Conservation (phyloP, 1,140 invertebrate genomes). For the Lutraria rhynchaena region DNA sequence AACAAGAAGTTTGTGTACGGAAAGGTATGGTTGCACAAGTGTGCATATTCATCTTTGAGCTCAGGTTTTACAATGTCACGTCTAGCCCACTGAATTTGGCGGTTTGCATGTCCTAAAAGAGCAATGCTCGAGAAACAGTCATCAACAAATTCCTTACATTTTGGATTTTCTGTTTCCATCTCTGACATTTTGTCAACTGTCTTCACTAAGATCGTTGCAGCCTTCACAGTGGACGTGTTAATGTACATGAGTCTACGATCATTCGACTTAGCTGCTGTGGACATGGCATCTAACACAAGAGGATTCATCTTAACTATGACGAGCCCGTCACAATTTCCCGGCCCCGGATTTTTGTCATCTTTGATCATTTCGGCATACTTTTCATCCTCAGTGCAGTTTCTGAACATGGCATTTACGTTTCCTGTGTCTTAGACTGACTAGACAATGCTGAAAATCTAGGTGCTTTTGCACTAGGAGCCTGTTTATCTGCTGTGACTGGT, state of each 20-base stretch:
- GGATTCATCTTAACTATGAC: neutral
- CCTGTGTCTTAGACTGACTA: too few species aligned
- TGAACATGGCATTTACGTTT: constrained; percentile 11
- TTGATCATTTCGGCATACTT: constrained; percentile 5
- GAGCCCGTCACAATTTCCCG: neutral
- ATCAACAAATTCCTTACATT: constrained; percentile 3
- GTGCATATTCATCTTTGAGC: constrained; percentile 25
- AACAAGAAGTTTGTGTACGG: neutral
- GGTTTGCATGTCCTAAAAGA: constrained; percentile 11
- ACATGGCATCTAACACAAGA: neutral
- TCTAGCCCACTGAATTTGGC: neutral
- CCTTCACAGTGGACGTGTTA: neutral
- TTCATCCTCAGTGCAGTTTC: constrained; percentile 9
- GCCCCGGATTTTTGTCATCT: constrained; percentile 29
- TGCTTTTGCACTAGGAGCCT: too few species aligned
- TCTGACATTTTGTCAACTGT: neutral
- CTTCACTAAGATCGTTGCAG: neutral
- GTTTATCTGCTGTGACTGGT: too few species aligned
- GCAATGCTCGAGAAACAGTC: neutral
- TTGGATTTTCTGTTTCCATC: neutral
- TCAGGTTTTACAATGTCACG: constrained; percentile 11
- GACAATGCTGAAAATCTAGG: too few species aligned
- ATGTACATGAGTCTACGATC: neutral
- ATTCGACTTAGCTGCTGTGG: neutral
- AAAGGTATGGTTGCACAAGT: constrained; percentile 4